Base-by-base conservation (phyloP, 1,140 invertebrate genomes). In the Pemphigus obesinymphae region DNA sequence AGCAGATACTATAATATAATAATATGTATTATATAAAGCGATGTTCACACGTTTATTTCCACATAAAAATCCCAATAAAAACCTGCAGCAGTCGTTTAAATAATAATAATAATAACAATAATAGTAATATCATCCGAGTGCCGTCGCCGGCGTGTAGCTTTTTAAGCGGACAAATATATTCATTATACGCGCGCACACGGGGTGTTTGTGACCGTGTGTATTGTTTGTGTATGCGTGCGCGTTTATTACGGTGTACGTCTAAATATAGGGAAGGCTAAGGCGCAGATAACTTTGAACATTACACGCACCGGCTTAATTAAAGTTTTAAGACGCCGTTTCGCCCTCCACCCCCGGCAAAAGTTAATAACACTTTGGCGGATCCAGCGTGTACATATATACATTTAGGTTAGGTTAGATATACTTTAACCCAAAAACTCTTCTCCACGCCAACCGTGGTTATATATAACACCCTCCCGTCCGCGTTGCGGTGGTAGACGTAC, bases 301-400 rank as follows among this genome's bases (percentile, higher is more conserved):
- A 78, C 75, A 40, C 55, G 53, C 75, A 78, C 75, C 75, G 75
- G 75, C 48, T 78, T 78, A 58, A 78, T 78, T 78, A 78, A 78
- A 78, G 75, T 78, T 78, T 78, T 58, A 58, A 78, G 75, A 55
- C 34, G 75, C 48, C 13, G 15, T 17, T 17, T 17, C 20, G 15
- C 43, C 29, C 10, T 26, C 48, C 72, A 23, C 50, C 73, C 66
- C 7, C 4, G 11, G 37, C 45, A 17, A 76, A 76, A 53, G 31
- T 53, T 53, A 76, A 58, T 37, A 76, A 50, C 73, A 55, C 31
- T 31, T 20, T 20, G 7, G 48, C 73, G 31, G 5, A 8, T 11
- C n/a, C 2, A 2, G 66, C 11, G 3, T 2, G 4, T 61, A 8
- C 10, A 15, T 40, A 4, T 17, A 7, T 61, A 17, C 37, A 4